Evolutionary conservation across 1,140 invertebrate species (phyloP).

Genomic region (Dendroctonus ponderosae): DNA sequence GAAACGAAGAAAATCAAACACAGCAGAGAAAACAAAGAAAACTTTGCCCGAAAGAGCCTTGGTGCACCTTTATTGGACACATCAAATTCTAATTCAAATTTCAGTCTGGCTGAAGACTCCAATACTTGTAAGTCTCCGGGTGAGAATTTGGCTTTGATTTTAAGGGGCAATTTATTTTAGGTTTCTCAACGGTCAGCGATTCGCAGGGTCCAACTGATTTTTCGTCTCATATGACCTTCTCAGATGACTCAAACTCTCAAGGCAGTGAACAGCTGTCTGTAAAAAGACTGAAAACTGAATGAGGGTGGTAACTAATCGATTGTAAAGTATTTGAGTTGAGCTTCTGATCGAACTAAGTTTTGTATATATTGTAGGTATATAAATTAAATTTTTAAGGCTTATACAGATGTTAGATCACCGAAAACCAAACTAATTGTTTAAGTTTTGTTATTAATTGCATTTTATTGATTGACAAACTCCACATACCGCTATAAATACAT

Average conservation of each 20-base stretch:
- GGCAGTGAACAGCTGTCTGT: constrained; percentile 70
- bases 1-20: constrained; percentile 63
- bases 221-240: constrained; percentile 79
- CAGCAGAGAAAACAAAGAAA: constrained; percentile 76
- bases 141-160: constrained; percentile 9
- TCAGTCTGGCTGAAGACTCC: constrained; percentile 81
- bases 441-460: constrained; percentile 3
- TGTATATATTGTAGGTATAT: no score
- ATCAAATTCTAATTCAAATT: constrained; percentile 78
- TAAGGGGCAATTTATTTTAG: constrained; percentile 52
- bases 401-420: no score
- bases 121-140: constrained; percentile 73
- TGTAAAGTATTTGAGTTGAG: no score
- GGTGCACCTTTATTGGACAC: constrained; percentile 61
- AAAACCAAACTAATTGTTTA: no score
- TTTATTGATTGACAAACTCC: constrained; percentile 32
- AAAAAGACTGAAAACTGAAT: constrained; percentile 75
- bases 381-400: no score
- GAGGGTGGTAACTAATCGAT: constrained; percentile 11
- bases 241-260: constrained; percentile 86
- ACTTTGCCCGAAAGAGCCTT: constrained; percentile 64
- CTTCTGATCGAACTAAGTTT: no score
- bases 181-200: constrained; percentile 87
- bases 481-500: constrained; percentile 25
- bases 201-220: constrained; percentile 84